phyloP scores from a whole-genome alignment of 2,888 invertebrate species.

The Brachylomia viminalis region DNA sequence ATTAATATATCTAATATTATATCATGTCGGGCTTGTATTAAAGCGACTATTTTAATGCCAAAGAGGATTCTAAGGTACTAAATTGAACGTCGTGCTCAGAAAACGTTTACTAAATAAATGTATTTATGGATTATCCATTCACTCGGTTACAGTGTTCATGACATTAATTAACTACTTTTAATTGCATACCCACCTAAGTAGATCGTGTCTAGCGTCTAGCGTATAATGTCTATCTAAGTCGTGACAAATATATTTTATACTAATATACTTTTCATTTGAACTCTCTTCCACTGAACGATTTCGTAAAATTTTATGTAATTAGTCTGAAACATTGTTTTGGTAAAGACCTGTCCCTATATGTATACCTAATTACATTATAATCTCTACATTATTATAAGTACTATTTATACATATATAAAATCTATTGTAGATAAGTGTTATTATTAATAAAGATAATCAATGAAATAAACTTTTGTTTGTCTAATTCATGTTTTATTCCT shows the following conservation, averaged over 20 bases:
- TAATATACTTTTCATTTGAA: slow-evolving; percentile 22
- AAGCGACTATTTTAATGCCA: slow-evolving; percentile 17
- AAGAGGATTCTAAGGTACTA: slow-evolving; percentile 12
- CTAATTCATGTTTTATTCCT: slow-evolving; percentile 65
- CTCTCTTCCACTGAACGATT: slow-evolving; percentile 18
- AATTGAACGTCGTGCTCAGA: slow-evolving; percentile 19
- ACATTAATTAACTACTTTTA: slow-evolving; percentile 41
- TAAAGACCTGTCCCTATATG: slow-evolving; percentile 25
- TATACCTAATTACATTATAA: slow-evolving; percentile 40
- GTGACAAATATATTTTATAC: slow-evolving; percentile 44
- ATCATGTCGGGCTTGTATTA: slow-evolving; percentile 8
- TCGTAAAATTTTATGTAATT: slow-evolving; percentile 13
- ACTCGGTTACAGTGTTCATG: slow-evolving; percentile 49
- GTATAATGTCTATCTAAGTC: slow-evolving; percentile 49
- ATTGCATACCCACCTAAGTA: slow-evolving; percentile 50
- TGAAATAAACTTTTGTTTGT: slow-evolving; percentile 73
- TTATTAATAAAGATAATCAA: slow-evolving; percentile 70
- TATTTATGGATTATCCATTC: slow-evolving; percentile 35
- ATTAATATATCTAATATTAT: background rate
- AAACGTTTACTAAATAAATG: slow-evolving; percentile 19
- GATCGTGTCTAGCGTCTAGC: slow-evolving; percentile 61
- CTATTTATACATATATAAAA: slow-evolving; percentile 54
- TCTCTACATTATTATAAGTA: slow-evolving; percentile 53
- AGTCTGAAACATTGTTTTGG: slow-evolving; percentile 29
- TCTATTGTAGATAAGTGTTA: slow-evolving; percentile 67